Conservation (phyloP, 2,113 vertebrate species). For the Balaenoptera acutorostrata region DNA sequence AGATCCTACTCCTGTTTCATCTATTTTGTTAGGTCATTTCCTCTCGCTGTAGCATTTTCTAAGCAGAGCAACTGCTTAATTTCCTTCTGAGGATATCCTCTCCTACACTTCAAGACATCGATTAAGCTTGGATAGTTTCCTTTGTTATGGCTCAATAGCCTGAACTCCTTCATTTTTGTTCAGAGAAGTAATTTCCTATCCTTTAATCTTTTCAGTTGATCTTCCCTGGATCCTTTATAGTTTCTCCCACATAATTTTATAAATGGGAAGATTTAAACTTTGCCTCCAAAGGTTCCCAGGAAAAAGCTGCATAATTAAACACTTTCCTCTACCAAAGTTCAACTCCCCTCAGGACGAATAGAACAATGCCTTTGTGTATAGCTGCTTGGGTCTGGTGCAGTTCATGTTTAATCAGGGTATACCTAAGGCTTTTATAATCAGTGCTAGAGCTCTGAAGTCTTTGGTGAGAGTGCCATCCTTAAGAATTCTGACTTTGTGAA, state of each 20-base stretch:
- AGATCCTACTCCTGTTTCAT: not conserved
- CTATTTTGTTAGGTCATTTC: slow-evolving; percentile 35
- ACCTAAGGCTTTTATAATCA: not conserved
- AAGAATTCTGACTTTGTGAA: slow-evolving; percentile 20
- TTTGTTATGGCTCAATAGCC: slow-evolving; percentile 38
- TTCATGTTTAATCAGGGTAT: not conserved
- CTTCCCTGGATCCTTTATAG: not conserved
- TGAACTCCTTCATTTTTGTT: slow-evolving; percentile 22
- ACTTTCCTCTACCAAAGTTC: not conserved
- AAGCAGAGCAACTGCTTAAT: slow-evolving; percentile 50
- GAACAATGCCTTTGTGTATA: not conserved
- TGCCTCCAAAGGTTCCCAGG: not conserved
- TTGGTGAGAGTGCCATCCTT: not conserved
- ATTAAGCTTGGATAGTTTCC: slow-evolving; percentile 51
- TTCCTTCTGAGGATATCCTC: slow-evolving; percentile 33
- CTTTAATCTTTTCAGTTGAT: slow-evolving; percentile 33
- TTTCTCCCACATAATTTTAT: slow-evolving; percentile 5
- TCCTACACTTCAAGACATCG: slow-evolving; percentile 30
- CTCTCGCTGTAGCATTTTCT: slow-evolving; percentile 23
- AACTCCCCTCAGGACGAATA: not conserved
- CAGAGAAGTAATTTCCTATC: slow-evolving; percentile 44
- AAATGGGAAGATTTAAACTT: slow-evolving; percentile 26
- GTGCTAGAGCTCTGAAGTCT: not conserved
- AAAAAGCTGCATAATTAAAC: not conserved
- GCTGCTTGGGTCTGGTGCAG: not conserved